A percentile compares a stretch with the other conserved stretches of the same genome.
Evolutionary conservation across 2,888 invertebrate genomes (phyloP).

Genomic region (Drosophila quinaria): DNA sequence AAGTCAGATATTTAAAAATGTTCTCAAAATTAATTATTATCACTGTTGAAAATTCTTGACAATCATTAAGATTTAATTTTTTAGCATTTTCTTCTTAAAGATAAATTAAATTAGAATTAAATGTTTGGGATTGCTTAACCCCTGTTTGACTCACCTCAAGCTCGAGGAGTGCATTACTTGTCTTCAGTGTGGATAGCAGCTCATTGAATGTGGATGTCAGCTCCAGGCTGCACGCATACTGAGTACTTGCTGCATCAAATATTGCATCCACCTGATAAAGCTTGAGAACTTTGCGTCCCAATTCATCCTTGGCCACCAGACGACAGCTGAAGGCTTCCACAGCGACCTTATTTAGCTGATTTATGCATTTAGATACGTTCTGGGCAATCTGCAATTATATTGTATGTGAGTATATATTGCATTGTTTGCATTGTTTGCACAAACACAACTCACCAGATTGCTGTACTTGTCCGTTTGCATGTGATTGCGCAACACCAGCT

Average conservation of each 20-base stretch:
- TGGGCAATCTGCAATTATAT: conserved; percentile 78
- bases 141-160: conserved; percentile 78
- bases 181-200: conserved; percentile 81
- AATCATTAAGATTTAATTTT: no score
- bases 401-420: neutral
- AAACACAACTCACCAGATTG: conserved; percentile 83
- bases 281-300: conserved; percentile 77
- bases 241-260: conserved; percentile 81
- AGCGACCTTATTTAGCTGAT: conserved; percentile 73
- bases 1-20: no score
- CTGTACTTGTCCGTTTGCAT: conserved; percentile 85
- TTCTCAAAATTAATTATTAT: no score
- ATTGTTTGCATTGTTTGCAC: conserved; percentile 4
- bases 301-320: conserved; percentile 78
- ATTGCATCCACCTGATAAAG: conserved; percentile 81
- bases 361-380: conserved; percentile 83
- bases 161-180: conserved; percentile 83
- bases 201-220: conserved; percentile 81
- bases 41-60: no score
- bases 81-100: no score
- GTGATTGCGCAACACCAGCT: conserved; percentile 85
- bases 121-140: neutral
- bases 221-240: conserved; percentile 84
- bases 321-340: conserved; percentile 83
- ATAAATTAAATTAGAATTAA: no score